Conservation (phyloP, 2,888 invertebrate species). For the Epirrhoe tristata region DNA sequence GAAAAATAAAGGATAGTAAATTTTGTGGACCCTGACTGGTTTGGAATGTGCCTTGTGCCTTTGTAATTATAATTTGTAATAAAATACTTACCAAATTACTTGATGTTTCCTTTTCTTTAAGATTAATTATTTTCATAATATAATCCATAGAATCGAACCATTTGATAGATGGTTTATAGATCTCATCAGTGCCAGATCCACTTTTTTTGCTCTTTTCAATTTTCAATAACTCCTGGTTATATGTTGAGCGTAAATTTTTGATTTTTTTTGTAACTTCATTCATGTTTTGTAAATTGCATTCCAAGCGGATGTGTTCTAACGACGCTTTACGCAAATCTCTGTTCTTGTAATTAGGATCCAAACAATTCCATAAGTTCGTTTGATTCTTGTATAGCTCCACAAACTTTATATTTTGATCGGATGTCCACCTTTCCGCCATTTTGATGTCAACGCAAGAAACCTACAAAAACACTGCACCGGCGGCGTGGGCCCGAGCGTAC, state of each 20-base stretch:
- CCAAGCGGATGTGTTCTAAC: slow-evolving; percentile 25
- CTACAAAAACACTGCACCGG: slow-evolving; percentile 30
- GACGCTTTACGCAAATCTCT: slow-evolving; percentile 39
- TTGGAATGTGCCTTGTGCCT: slow-evolving; percentile 24
- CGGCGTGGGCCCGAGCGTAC: slow-evolving; percentile 34
- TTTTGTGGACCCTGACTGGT: slow-evolving; percentile 20
- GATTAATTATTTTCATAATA: not conserved
- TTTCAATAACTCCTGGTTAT: slow-evolving; percentile 20
- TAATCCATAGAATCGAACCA: slow-evolving; percentile 32
- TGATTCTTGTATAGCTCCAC: slow-evolving; percentile 26
- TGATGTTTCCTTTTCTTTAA: too few relatives aligned
- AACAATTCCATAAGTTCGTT: slow-evolving; percentile 36
- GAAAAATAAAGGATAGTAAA: slow-evolving; percentile 15
- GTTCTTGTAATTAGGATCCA: slow-evolving; percentile 34
- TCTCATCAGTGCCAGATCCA: slow-evolving; percentile 19
- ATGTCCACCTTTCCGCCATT: slow-evolving; percentile 37
- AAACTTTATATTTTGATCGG: slow-evolving; percentile 30
- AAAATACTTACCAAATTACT: too few relatives aligned
- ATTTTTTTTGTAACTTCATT: slow-evolving; percentile 21
- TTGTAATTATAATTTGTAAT: slow-evolving; percentile 24
- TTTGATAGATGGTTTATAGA: slow-evolving; percentile 30
- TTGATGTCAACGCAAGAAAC: slow-evolving; percentile 31
- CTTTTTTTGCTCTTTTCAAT: slow-evolving; percentile 25
- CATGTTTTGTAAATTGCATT: slow-evolving; percentile 18
- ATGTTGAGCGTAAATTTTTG: slow-evolving; percentile 21